Conservation (phyloP, 1,140 invertebrate species). For the Streblospio benedicti region DNA sequence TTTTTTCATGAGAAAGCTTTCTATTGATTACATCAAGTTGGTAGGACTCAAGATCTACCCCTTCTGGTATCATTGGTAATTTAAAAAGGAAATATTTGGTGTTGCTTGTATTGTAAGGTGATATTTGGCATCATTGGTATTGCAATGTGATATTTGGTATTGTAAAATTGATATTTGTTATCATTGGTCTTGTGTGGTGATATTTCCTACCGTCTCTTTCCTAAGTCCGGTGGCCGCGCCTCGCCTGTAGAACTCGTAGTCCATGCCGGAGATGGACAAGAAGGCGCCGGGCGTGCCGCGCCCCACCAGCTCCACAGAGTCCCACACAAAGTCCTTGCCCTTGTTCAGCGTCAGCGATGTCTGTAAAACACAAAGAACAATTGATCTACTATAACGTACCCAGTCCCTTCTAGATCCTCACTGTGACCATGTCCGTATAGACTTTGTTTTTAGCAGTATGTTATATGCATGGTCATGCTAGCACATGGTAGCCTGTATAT, state of each 20-base stretch:
- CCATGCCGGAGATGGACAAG: not conserved
- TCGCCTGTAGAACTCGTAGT: not conserved
- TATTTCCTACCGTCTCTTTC: not conserved
- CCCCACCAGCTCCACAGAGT: slow-evolving; percentile 2
- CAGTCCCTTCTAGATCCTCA: no score
- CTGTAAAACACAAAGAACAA: not conserved
- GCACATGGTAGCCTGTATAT: no score
- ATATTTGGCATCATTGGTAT: not conserved
- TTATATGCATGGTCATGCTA: no score
- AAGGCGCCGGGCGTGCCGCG: not conserved
- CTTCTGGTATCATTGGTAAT: not conserved
- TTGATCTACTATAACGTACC: no score
- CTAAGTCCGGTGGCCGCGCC: not conserved
- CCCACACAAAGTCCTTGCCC: not conserved
- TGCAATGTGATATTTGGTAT: not conserved
- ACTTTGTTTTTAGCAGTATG: no score
- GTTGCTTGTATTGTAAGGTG: not conserved
- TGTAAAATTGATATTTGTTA: not conserved
- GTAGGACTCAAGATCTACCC: no score
- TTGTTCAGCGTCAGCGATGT: not conserved
- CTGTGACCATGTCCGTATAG: no score
- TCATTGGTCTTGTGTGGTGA: not conserved
- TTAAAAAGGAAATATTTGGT: not conserved
- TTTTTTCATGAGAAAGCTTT: no score
- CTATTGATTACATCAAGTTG: no score